These are phyloP conservation scores for Drosophila nigritarsus DNA, from an alignment of 2,888 invertebrate species.

Conservation along the genomic window DNA sequence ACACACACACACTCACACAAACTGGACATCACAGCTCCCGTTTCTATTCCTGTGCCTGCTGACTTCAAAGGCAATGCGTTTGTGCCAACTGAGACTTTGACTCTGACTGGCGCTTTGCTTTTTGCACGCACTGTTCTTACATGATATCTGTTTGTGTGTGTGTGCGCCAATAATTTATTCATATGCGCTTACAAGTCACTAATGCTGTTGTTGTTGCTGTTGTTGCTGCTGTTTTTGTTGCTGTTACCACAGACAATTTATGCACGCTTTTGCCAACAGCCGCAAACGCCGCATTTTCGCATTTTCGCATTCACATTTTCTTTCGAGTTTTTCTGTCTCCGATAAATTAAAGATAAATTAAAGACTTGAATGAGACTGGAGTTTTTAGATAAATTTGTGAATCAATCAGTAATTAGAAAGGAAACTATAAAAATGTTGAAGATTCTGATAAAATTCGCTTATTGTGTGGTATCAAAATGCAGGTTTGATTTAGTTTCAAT, in stretches of 20 bases:
- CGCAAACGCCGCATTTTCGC: constrained; percentile 35
- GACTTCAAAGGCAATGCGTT: constrained; percentile 72
- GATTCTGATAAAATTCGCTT: background rate
- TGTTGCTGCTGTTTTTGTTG: constrained; percentile 29
- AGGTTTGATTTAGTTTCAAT: background rate
- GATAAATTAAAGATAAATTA: constrained; percentile 45
- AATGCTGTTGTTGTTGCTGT: constrained; percentile 72
- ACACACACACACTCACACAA: constrained; percentile 5
- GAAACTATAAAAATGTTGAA: background rate
- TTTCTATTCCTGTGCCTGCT: constrained; percentile 16
- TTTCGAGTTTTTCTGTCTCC: constrained; percentile 37
- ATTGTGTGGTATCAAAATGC: fast-evolving
- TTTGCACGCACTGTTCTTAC: constrained; percentile 69
- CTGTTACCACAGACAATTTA: constrained; percentile 84
- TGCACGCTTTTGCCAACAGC: constrained; percentile 73
- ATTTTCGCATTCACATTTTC: constrained; percentile 46
- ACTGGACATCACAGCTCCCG: constrained; percentile 8
- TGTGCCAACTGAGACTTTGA: constrained; percentile 57
- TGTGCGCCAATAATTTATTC: constrained; percentile 84
- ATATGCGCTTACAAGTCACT: constrained; percentile 85
- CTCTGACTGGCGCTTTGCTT: constrained; percentile 59
- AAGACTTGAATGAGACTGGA: constrained; percentile 6
- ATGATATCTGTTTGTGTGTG: constrained; percentile 20
- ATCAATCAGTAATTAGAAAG: background rate
- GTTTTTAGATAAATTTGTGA: background rate